Base-by-base conservation (phyloP, 2,888 invertebrate species). In the Oxycera nigricornis region DNA sequence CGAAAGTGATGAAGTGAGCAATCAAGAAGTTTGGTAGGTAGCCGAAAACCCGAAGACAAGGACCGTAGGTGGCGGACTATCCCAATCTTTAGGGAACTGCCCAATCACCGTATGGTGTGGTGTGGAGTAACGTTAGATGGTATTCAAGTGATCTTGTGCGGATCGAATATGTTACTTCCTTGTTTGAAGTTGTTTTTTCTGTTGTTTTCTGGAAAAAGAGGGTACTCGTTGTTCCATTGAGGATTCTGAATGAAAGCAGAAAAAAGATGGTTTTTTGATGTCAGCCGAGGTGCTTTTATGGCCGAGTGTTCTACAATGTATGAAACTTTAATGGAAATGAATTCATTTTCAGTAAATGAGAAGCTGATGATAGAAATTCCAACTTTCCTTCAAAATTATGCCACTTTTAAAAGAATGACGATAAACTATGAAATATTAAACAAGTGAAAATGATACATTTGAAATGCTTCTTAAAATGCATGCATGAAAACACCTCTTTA, bases 1-100 rank as follows among this genome's bases (percentile, higher is more conserved):
- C 70, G 52, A 70, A 70, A 70, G 70, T 70, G 70, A 70, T 70
- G 70, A 70, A 70, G 70, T 70, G 70, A 70, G 55, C 52, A 70
- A 70, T 70, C 22, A 70, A 70, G 55, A 30, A 70, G 70, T 55
- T 70, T 31, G 65, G 52, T 70, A 70, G 70, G 70, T 70, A 70
- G 70, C 55, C 31, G 55, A 17, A 20, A 26, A 65, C 24, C 41
- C 30, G 65, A 41, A 24, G 0, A 65, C 65, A 39, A 65, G 26
- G 41, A 41, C 52, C 26, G 70, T 70, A 70, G 70, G 70, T 70
- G 70, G 70, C 55, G 70, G 52, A 70, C 70, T 70, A 55, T 70
- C 70, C 55, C 52, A 70, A 70, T 70, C 70, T 52, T 52, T 55
- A 65, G 65, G 65, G 70, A 70, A 70, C 70, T 70, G 70, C 70